Conservation (phyloP, 2,797 vertebrate species). For the Trachops cirrhosus region DNA sequence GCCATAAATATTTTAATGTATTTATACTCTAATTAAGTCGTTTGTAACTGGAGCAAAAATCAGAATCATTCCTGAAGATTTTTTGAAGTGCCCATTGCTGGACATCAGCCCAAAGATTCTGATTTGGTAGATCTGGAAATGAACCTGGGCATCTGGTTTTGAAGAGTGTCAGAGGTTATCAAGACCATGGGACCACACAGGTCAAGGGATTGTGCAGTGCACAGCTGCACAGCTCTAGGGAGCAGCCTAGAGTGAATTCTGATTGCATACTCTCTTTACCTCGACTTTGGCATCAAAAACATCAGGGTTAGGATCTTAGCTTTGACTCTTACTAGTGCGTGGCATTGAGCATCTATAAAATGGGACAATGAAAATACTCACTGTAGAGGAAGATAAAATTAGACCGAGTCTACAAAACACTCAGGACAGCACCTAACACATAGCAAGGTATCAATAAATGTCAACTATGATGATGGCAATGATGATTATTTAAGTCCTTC, state of each 20-base stretch:
- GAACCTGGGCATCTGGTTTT: neutral
- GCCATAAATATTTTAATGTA: neutral
- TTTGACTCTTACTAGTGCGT: neutral
- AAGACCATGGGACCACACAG: neutral
- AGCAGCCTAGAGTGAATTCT: neutral
- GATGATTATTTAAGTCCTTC: neutral
- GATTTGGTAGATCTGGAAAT: neutral
- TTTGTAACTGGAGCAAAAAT: neutral
- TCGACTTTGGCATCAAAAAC: neutral
- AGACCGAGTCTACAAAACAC: neutral
- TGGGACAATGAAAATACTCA: neutral
- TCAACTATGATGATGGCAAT: neutral
- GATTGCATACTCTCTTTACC: neutral
- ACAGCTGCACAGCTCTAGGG: too few relatives aligned
- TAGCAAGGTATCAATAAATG: neutral
- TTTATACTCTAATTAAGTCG: neutral
- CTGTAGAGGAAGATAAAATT: neutral
- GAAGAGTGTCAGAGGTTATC: neutral
- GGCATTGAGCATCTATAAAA: neutral
- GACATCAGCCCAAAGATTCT: neutral
- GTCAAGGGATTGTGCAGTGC: neutral
- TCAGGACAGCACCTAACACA: neutral
- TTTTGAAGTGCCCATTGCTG: neutral
- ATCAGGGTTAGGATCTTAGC: neutral
- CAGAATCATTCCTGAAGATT: neutral